Conservation (phyloP, 2,888 invertebrate genomes). For the Hirtodrosophila confusa region DNA sequence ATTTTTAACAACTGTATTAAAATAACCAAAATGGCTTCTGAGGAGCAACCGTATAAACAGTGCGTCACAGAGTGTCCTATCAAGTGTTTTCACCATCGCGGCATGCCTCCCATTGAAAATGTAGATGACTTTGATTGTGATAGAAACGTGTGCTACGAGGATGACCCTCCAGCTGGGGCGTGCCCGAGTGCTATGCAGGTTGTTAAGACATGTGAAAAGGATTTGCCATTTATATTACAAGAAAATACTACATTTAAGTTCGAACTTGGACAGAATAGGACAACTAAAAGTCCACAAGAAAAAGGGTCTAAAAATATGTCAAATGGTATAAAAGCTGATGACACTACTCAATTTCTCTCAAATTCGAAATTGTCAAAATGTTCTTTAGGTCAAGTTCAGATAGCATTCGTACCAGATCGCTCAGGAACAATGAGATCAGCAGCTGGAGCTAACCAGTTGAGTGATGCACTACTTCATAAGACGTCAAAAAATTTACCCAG, state of each 20-base stretch:
- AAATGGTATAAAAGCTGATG: no score
- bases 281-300: background rate
- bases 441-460: background rate
- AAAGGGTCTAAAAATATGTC: no score
- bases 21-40: constrained; percentile 54
- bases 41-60: constrained; percentile 42
- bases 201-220: background rate
- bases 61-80: constrained; percentile 36
- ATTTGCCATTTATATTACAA: no score
- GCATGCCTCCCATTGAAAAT: constrained; percentile 36
- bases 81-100: constrained; percentile 29
- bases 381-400: background rate
- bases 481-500: no score
- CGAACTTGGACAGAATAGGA: background rate
- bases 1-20: constrained; percentile 53
- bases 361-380: background rate
- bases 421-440: background rate
- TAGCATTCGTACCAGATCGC: background rate
- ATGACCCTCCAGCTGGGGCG: background rate
- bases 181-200: background rate
- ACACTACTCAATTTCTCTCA: background rate
- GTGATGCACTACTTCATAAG: no score
- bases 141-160: constrained; percentile 5
- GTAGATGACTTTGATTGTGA: constrained; percentile 36
- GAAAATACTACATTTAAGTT: background rate